Evolutionary conservation across 2,797 vertebrate species (phyloP), one percentile per base, ranked within the genome.

Genomic region (Myotis daubentonii): DNA sequence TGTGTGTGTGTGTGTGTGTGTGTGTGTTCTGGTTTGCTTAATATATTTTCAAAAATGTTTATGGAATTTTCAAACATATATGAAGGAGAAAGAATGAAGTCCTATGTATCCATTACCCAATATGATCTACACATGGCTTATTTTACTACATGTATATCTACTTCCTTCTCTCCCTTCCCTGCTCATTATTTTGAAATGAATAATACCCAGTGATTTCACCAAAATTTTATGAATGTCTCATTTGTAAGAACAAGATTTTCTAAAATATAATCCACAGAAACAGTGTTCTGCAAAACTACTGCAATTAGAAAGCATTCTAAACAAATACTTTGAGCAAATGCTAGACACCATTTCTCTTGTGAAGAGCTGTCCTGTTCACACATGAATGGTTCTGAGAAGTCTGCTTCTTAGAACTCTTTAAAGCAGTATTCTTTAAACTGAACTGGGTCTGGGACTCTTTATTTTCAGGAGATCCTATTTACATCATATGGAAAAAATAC

Each of bases 391-490:
- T 91, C 38, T 44, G 20, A 93, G 87, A 85, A 20, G 13, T 68
- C 9, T 90, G n/a, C 8, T 36, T 25, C 55, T 51, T 22, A 76
- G 22, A 86, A 68, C 19, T 72, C 66, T 78, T 89, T 87, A 65
- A 80, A 33, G 38, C 36, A 47, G 15, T 47, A 28, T 62, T 20
- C 71, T 89, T 44, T 30, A 62, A 84, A 84, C 12, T 25, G 41
- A 87, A 82, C 25, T 88, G 47, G 49, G 17, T 87, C 78, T 95
- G 15, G 16, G 81, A 65, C 33, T 65, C 17, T 76, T 87, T 80
- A 38, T 91, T 87, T 95, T 9, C 13, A 80, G 57, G 12, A 83
- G 44, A 71, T 82, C 47, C 5, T 93, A 84, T 84, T 94, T 89
- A 55, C 2, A 71, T 83, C 28, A 51, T 38, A 22, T 79, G 55